Evolutionary conservation across 2,113 vertebrate species (phyloP).

Genomic region (Phyllopteryx taeniolatus): DNA sequence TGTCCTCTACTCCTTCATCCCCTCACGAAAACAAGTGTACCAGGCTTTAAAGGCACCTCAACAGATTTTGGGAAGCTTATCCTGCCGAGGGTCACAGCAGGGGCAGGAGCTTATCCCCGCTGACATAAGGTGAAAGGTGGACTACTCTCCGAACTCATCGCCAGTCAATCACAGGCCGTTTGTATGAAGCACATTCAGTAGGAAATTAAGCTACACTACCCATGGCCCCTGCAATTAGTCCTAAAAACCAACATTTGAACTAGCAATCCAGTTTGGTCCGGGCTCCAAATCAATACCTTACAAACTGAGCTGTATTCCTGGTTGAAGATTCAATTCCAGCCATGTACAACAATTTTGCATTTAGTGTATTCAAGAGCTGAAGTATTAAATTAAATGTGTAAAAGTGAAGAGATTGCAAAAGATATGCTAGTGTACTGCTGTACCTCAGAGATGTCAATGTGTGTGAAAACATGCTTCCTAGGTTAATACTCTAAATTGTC

Average conservation of each 20-base stretch:
- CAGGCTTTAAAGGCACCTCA: not conserved
- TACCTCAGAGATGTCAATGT: no score
- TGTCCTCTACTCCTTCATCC: not conserved
- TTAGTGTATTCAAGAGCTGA: not conserved
- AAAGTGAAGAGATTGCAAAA: not conserved
- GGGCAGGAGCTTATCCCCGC: constrained; percentile 1
- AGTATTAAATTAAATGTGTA: not conserved
- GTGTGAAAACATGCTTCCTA: not conserved
- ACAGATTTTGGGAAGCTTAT: constrained; percentile 4
- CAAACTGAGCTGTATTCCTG: not conserved
- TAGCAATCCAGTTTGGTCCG: not conserved
- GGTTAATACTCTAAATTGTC: not conserved
- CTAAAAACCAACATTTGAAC: not conserved
- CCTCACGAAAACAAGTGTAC: not conserved
- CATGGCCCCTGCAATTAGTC: not conserved
- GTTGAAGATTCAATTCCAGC: not conserved
- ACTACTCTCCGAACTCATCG: not conserved
- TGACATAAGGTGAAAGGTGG: constrained; percentile 9
- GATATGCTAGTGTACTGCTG: not conserved
- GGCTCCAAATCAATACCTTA: not conserved
- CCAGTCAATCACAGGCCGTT: constrained; percentile 1
- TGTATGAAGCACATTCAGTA: not conserved
- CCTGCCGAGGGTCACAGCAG: not conserved
- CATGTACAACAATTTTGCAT: not conserved
- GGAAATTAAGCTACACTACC: not conserved